Base-by-base conservation (phyloP, 1,140 invertebrate species). In the Chlorops oryzae region DNA sequence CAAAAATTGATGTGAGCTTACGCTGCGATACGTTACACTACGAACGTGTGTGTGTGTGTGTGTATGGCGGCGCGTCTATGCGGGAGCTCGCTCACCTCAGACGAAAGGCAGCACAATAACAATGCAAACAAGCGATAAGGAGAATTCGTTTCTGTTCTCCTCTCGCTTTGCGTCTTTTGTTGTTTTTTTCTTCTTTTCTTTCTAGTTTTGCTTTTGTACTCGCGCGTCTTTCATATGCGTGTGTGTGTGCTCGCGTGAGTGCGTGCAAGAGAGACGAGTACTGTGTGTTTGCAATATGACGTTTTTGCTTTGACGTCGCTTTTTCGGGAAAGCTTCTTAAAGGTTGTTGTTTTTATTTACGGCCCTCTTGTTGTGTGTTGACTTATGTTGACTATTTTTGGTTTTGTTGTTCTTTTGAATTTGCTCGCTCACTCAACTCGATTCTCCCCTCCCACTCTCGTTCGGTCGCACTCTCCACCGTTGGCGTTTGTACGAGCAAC, bases 301-400 rank as follows among this genome's bases (percentile, higher is more conserved):
- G 23, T 42, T 25, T n/a, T 32, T 32, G 42, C 23, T 45, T 25
- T 13, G 28, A 32, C 28, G 28, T 32, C 28, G 28, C 7, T 32
- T 32, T 32, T 32, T 25, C 34, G 28, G 42, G 25, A 45, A 45
- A 28, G 42, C 42, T 32, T n/a, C n/a, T n/a, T n/a, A n/a, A n/a
- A n/a, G n/a, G 28, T 32, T 32, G 28, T 32, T 32, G 28, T 32
- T 32, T 32, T 32, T 32, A 15, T 32, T 10, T 32, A n/a, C n/a
- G n/a, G n/a, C n/a, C 28, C 15, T 9, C 28, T 32, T 15, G 28
- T 10, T 32, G 15, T 9, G 9, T 32, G 28, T 32, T 32, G 28
- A 10, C 15, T 32, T 32, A 10, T 9, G 9, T 32, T 15, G 9
- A 32, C 15, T 10, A 15, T 32, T 32, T 15, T 32, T 32, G 28